phyloP scores from a whole-genome alignment of 2,888 invertebrate species.

The Brachylomia viminalis region DNA sequence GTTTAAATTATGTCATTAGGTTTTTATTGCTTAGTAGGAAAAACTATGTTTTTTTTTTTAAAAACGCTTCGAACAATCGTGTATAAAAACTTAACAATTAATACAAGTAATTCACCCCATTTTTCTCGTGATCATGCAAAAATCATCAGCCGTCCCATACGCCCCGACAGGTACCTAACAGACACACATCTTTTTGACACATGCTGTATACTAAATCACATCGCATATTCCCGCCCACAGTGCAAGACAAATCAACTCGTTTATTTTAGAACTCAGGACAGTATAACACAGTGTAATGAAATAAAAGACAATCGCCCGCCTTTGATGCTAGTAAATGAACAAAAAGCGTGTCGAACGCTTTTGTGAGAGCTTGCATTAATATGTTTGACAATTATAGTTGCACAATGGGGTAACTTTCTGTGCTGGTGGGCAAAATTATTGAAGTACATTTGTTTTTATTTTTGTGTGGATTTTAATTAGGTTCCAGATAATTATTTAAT shows the following conservation, averaged over 20 bases:
- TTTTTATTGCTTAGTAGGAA: neutral
- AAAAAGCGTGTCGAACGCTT: constrained; percentile 69
- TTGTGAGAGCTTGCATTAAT: constrained; percentile 57
- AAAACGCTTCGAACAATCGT: too few relatives aligned
- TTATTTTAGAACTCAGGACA: constrained; percentile 61
- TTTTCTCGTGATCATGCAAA: neutral
- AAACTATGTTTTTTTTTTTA: neutral
- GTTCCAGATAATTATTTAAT: neutral
- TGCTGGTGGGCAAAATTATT: constrained; percentile 3
- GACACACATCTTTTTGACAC: too few relatives aligned
- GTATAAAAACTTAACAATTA: neutral
- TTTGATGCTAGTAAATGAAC: constrained; percentile 75
- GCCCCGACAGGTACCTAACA: too few relatives aligned
- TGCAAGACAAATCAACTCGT: constrained; percentile 66
- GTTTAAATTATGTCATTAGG: neutral
- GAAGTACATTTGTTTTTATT: fast-evolving
- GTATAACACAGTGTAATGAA: constrained; percentile 72
- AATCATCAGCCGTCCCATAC: too few relatives aligned
- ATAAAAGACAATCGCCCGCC: constrained; percentile 67
- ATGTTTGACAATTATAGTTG: constrained; percentile 55
- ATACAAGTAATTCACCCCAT: neutral
- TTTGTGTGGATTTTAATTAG: neutral
- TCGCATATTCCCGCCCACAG: constrained; percentile 65
- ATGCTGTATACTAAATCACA: constrained; percentile 41
- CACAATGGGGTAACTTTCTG: constrained; percentile 34